These are phyloP conservation scores for Chelon auratus DNA, from an alignment of 2,797 vertebrate genomes.

Conservation along the genomic window DNA sequence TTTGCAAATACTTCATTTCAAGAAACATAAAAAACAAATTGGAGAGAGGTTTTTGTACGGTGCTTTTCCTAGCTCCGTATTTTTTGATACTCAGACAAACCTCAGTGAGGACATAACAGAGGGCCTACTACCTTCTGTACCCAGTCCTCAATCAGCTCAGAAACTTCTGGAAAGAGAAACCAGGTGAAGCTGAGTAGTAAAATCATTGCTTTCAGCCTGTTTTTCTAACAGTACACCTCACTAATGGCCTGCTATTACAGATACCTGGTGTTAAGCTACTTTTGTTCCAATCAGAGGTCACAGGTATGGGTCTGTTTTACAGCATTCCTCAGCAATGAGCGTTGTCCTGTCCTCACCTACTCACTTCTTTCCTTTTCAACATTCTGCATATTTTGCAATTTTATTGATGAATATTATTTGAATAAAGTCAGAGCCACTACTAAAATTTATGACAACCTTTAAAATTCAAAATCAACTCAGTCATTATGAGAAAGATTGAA, in stretches of 20 bases:
- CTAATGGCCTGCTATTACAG: slow-evolving; percentile 63
- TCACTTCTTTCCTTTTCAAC: background rate
- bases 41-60: background rate
- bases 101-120: background rate
- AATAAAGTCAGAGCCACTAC: background rate
- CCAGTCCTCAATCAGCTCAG: background rate
- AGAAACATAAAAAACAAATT: slow-evolving; percentile 24
- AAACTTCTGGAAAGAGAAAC: slow-evolving; percentile 63
- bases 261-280: slow-evolving; percentile 51
- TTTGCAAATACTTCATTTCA: slow-evolving; percentile 33
- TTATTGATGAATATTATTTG: background rate
- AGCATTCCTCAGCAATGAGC: slow-evolving; percentile 34
- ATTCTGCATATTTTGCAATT: background rate
- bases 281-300: slow-evolving; percentile 50
- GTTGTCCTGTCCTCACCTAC: background rate
- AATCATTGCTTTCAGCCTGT: slow-evolving; percentile 36
- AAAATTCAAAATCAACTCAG: background rate
- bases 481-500: background rate
- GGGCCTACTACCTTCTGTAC: slow-evolving; percentile 17
- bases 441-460: background rate
- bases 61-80: no score
- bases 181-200: slow-evolving; percentile 64
- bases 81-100: background rate
- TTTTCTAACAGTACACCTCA: slow-evolving; percentile 38
- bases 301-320: slow-evolving; percentile 29